Evolutionary conservation across 2,888 invertebrate species (phyloP), one percentile per base, ranked within the genome.

Genomic region (Yponomeuta evonymella): DNA sequence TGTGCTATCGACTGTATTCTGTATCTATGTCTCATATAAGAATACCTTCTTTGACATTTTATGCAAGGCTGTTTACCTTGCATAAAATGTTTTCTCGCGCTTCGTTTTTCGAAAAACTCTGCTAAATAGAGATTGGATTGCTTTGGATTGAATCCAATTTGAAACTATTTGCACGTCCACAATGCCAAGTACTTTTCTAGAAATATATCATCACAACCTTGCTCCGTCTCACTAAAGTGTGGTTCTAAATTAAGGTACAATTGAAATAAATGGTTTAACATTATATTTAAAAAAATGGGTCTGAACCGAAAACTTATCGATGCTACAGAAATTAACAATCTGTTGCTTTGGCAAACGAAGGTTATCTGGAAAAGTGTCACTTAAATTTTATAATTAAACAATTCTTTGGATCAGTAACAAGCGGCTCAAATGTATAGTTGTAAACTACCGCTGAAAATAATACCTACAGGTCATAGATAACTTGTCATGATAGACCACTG

Each of bases 71-170:
- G 23, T 23, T 23, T 23, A 23, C 23, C 1, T 5, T 33, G 33
- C 33, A 33, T 33, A 33, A 33, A 33, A 5, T 33, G 43, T 5
- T 1, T 43, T 8, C 43, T 8, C 43, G 29, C 30, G 5, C 1
- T 65, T 29, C 8, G 30, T 65, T 65, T 64, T 2, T 65, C 33
- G 11, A 65, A 30, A 65, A 30, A 30, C 11, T 23, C 23, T 30
- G 12, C 33, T 29, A 29, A 65, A 33, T 30, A 1, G 29, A 33
- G 11, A 65, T 65, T 33, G 30, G 65, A 64, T 64, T 64, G n/a
- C 29, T 65, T 65, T 65, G 65, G 65, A 65, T 65, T 65, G 29
- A 29, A 65, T 65, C 65, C 65, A 65, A 65, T 10, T 29, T 65
- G 12, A 29, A 65, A 65, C 30, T 65, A 33, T 65, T 65, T 65